phyloP scores from a whole-genome alignment of 2,113 vertebrate genomes.

The Lophotis ruficrista region DNA sequence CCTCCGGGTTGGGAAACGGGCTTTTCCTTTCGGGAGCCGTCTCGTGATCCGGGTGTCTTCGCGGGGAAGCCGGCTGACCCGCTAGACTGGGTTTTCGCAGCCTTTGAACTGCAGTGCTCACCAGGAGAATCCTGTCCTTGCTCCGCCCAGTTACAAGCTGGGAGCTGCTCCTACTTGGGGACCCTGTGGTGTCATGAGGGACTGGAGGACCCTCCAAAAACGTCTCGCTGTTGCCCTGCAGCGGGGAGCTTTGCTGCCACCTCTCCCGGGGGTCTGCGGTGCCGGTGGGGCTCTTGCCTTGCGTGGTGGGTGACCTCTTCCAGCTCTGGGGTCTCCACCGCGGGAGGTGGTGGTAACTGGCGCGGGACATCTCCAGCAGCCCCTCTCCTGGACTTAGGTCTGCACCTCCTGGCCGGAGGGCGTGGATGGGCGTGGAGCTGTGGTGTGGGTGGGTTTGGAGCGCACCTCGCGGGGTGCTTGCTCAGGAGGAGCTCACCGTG shows the following conservation, averaged over 20 bases:
- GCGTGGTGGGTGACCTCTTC: not conserved
- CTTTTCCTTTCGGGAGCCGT: too few species aligned
- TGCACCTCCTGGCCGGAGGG: not conserved
- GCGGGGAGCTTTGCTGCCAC: not conserved
- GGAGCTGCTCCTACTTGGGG: not conserved
- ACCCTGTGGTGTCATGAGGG: not conserved
- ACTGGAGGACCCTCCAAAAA: not conserved
- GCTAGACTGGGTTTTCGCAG: not conserved
- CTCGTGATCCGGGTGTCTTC: not conserved
- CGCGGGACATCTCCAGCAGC: not conserved
- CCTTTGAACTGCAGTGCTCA: not conserved
- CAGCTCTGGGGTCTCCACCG: not conserved
- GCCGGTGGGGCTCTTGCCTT: not conserved
- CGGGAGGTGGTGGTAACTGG: too few species aligned
- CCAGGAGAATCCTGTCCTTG: not conserved
- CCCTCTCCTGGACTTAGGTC: not conserved
- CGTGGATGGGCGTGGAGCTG: too few species aligned
- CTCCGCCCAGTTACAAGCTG: not conserved
- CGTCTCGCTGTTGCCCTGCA: too few species aligned
- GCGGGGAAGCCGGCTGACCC: not conserved
- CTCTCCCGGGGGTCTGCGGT: not conserved
- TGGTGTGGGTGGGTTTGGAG: not conserved
- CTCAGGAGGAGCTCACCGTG: too few species aligned
- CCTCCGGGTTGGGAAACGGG: too few species aligned
- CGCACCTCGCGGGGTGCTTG: accelerated